Base-by-base conservation (phyloP, 1,140 invertebrate genomes). In the Diuraphis noxia region DNA sequence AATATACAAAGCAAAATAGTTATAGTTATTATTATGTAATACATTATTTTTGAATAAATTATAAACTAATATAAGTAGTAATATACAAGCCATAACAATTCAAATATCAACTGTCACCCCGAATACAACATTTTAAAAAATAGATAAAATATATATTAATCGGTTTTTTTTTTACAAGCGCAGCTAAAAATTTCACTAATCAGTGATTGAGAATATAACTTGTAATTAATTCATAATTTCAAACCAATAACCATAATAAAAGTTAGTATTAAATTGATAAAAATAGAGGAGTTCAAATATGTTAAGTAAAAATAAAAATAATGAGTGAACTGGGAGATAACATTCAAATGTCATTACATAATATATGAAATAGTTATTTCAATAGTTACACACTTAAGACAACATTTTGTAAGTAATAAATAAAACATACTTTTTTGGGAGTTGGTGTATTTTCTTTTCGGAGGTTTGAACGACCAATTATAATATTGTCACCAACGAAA, bases 401-500 rank as follows among this genome's bases (percentile, higher is more conserved):
- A 82, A 41, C 17, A 82, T n/a, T 30, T 8, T 9, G 84, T 49
- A 88, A 2, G 10, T 19, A 56, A 41, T 40, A 36, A 56, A 41
- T 40, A 36, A 25, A 52, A 87, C 85, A 52, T 91, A 91, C 89
- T 52, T 91, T 91, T 91, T 43, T 79, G 19, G 77, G 46, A 40
- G 77, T 46, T 1, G 88, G 38, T 30, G n/a, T 30, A 43, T 91
- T 91, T 91, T 81, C 89, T 38, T 91, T 91, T 4, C 89, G 77
- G 52, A 91, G 89, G 40, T 82, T 91, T 91, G 89, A 91, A 82
- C 89, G 89, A 0, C 89, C 89, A 82, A 91, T 91, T 21, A 91
- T 82, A 81, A 91, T 91, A 52, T 91, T 91, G 17, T 82, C 89
- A 52, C 89, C 89, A 91, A 91, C 34, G 52, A 91, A 91, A 82